Evolutionary conservation across 2,113 vertebrate species (phyloP).

Genomic region (Limnothrissa miodon): DNA sequence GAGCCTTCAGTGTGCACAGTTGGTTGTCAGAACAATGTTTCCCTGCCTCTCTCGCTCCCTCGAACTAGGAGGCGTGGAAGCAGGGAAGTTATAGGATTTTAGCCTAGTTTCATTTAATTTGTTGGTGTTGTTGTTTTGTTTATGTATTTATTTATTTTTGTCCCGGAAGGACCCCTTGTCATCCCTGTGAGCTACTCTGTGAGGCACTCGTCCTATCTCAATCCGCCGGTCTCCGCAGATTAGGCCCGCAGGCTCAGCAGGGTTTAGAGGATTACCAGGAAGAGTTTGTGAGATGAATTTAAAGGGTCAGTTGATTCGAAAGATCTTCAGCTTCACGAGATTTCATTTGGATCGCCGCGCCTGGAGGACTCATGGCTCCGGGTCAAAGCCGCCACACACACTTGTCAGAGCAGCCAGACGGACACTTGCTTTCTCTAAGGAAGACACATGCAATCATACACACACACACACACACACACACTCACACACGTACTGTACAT

Average conservation of each 20-base stretch:
- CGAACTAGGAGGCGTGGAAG: no score
- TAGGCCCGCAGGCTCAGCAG: background rate
- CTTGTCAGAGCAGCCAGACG: background rate
- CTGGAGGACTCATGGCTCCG: background rate
- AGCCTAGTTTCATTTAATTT: no score
- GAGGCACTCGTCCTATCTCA: background rate
- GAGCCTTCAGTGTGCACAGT: background rate
- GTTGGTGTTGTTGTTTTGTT: background rate
- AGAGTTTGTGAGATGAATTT: constrained; percentile 27
- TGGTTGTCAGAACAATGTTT: constrained; percentile 2
- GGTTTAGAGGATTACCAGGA: constrained; percentile 24
- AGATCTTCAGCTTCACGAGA: constrained; percentile 2
- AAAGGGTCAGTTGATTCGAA: constrained; percentile 30
- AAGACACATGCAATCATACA: background rate
- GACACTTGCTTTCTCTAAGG: background rate
- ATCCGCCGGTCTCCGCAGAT: background rate
- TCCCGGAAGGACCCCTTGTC: background rate
- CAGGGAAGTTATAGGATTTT: background rate
- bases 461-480: background rate
- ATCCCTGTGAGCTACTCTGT: background rate
- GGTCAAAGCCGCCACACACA: constrained; percentile 17
- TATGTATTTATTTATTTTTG: background rate
- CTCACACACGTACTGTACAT: background rate
- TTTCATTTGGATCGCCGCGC: constrained; percentile 23
- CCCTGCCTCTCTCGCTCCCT: background rate